phyloP scores from a whole-genome alignment of 1,140 invertebrate genomes.

The Cecropterus lyciades region DNA sequence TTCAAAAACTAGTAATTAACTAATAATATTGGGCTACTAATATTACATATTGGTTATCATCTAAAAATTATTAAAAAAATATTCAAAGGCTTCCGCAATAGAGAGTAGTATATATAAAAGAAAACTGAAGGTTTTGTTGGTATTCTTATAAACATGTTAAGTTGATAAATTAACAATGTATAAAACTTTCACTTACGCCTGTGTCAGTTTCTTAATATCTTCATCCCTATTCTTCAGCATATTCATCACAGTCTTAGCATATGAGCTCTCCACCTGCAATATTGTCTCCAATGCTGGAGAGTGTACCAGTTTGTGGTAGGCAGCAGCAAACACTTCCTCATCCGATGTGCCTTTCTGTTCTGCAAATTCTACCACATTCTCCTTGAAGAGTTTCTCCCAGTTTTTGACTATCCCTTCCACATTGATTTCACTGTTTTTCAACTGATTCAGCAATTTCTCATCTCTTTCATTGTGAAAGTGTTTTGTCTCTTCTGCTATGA shows the following conservation, averaged over 20 bases:
- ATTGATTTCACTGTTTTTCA: conserved; percentile 70
- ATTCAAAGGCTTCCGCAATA: too few species aligned
- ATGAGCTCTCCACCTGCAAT: conserved; percentile 91
- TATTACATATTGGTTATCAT: too few species aligned
- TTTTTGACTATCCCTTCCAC: conserved; percentile 75
- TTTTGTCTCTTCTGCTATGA: conserved; percentile 82
- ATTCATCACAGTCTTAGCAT: conserved; percentile 89
- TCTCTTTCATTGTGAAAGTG: conserved; percentile 85
- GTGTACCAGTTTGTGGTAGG: conserved; percentile 93
- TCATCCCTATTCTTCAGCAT: conserved; percentile 87
- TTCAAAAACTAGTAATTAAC: too few species aligned
- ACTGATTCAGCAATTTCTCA: conserved; percentile 81
- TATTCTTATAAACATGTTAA: too few species aligned
- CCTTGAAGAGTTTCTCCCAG: conserved; percentile 78
- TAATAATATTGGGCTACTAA: too few species aligned
- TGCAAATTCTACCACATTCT: conserved; percentile 86
- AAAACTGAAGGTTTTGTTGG: too few species aligned
- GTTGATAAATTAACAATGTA: too few species aligned
- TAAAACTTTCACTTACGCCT: conserved; percentile 79
- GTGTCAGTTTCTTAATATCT: conserved; percentile 87
- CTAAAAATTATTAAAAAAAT: too few species aligned
- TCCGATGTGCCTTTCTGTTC: conserved; percentile 89
- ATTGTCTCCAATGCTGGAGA: conserved; percentile 92
- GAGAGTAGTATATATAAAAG: too few species aligned
- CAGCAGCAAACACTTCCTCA: conserved; percentile 91